Conservation (phyloP, 2,888 invertebrate genomes). For the Orthosia gracilis region DNA sequence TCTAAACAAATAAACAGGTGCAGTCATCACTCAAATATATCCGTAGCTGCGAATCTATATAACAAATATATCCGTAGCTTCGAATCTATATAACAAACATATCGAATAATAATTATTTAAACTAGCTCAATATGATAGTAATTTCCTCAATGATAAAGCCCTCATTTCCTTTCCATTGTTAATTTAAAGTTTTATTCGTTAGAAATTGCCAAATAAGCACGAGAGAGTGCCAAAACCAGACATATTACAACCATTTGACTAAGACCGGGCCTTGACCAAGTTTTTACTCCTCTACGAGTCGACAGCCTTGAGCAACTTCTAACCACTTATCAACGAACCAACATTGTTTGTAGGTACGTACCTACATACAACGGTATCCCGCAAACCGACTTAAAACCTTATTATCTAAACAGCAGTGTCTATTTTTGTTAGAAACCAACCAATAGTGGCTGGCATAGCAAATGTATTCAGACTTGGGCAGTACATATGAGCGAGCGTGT, state of each 20-base stretch:
- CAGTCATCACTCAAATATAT: slow-evolving; percentile 5
- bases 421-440: slow-evolving; percentile 13
- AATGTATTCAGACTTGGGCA: slow-evolving; percentile 50
- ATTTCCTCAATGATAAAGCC: slow-evolving; percentile 41
- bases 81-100: background rate
- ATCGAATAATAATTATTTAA: background rate
- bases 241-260: slow-evolving; percentile 64
- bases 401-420: slow-evolving; percentile 15
- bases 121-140: background rate
- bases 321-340: slow-evolving; percentile 72
- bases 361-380: slow-evolving; percentile 18
- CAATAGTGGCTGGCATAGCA: slow-evolving; percentile 29
- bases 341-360: slow-evolving; percentile 33
- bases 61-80: background rate
- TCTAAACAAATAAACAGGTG: background rate
- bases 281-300: slow-evolving; percentile 77
- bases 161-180: slow-evolving; percentile 49
- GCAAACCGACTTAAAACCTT: slow-evolving; percentile 25
- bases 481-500: slow-evolving; percentile 49
- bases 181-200: slow-evolving; percentile 18
- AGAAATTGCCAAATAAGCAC: slow-evolving; percentile 50
- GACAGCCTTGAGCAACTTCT: slow-evolving; percentile 79
- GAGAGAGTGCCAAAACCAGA: slow-evolving; percentile 62
- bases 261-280: slow-evolving; percentile 80
- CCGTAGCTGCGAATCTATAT: background rate